Conservation (phyloP, 2,113 vertebrate species). For the Ptyas mucosa region DNA sequence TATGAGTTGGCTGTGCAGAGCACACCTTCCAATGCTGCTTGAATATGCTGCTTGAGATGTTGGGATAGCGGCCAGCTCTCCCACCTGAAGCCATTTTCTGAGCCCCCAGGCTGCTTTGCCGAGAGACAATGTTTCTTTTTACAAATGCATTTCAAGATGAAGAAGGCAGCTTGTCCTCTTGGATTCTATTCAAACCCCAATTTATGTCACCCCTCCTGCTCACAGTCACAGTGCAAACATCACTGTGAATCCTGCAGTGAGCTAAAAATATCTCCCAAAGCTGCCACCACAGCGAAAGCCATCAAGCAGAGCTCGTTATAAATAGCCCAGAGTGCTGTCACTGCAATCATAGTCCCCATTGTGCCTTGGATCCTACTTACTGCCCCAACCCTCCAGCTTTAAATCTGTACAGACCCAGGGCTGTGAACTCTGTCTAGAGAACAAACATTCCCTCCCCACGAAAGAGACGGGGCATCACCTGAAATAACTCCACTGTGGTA, state of each 20-base stretch:
- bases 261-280: constrained; percentile 62
- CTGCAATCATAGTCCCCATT: background rate
- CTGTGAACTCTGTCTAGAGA: constrained; percentile 2
- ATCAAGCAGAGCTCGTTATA: constrained; percentile 30
- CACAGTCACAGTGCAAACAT: constrained; percentile 16
- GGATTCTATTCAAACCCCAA: constrained; percentile 28
- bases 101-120: background rate
- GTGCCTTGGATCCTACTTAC: constrained; percentile 11
- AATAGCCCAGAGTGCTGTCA: constrained; percentile 33
- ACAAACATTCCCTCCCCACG: background rate
- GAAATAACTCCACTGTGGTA: constrained; percentile 1
- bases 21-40: background rate
- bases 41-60: background rate
- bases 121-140: background rate
- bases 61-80: background rate
- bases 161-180: background rate
- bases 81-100: background rate
- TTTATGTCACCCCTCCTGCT: background rate
- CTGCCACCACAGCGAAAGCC: constrained; percentile 38
- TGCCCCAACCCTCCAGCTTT: background rate
- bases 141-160: background rate
- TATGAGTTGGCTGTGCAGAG: background rate
- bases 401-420: background rate
- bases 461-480: background rate
- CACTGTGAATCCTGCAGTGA: constrained; percentile 45